These are phyloP conservation scores for Myiozetetes cayanensis DNA, from an alignment of 2,113 vertebrate species.

Conservation along the genomic window DNA sequence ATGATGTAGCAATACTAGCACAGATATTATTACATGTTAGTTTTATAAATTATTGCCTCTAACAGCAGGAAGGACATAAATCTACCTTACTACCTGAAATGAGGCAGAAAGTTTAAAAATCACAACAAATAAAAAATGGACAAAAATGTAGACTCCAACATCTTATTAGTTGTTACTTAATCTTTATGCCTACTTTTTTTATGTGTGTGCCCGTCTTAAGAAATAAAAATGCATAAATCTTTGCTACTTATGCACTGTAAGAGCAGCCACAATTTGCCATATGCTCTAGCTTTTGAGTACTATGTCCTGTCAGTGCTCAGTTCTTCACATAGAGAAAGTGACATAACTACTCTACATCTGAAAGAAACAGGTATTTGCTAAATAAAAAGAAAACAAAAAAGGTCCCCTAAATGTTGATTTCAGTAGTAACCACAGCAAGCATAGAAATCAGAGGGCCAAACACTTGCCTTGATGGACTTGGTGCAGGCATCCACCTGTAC, in stretches of 20 bases:
- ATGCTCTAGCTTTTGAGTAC: background rate
- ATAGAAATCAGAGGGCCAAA: background rate
- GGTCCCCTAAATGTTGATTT: background rate
- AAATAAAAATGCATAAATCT: background rate
- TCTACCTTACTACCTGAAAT: background rate
- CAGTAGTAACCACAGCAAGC: background rate
- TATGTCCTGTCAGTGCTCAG: background rate
- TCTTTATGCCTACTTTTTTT: background rate
- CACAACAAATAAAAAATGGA: background rate
- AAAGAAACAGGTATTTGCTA: background rate
- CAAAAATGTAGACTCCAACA: background rate
- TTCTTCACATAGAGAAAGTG: background rate
- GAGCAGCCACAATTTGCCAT: background rate
- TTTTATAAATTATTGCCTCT: background rate
- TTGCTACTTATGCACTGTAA: background rate
- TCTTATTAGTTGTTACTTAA: background rate
- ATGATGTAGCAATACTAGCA: background rate
- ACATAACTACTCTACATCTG: background rate
- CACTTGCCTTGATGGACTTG: background rate
- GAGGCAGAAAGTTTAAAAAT: background rate
- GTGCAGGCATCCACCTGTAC: background rate
- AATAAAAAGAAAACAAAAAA: background rate
- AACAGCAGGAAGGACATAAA: background rate
- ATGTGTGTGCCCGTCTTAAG: background rate
- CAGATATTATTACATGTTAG: background rate